These are phyloP conservation scores for Drosophila pruinosa DNA, from an alignment of 1,140 invertebrate species.

Conservation along the genomic window DNA sequence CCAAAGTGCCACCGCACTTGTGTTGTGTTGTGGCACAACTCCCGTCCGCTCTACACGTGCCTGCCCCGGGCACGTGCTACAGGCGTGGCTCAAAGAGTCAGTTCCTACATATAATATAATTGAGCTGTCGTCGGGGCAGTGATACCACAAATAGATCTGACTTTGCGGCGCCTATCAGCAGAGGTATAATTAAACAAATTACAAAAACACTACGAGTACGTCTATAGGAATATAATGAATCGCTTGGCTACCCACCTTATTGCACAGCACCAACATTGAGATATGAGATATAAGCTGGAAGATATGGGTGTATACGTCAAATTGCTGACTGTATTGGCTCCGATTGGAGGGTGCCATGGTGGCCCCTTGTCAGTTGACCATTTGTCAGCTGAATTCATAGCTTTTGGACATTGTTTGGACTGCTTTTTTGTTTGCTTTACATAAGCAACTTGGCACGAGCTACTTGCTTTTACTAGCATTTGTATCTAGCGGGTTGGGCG, in stretches of 20 bases:
- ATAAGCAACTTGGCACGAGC: constrained; percentile 40
- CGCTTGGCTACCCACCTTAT: background rate
- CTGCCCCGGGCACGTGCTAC: constrained; percentile 42
- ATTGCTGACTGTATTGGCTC: constrained; percentile 15
- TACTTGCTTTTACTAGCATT: background rate
- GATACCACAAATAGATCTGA: constrained; percentile 10
- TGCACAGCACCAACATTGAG: background rate
- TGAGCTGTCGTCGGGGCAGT: constrained; percentile 19
- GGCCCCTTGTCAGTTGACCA: constrained; percentile 59
- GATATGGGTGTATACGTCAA: constrained; percentile 12
- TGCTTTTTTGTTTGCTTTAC: constrained; percentile 24
- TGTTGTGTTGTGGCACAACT: background rate
- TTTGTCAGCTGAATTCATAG: constrained; percentile 62
- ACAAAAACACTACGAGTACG: constrained; percentile 7
- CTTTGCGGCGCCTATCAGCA: constrained; percentile 19
- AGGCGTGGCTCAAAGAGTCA: constrained; percentile 23
- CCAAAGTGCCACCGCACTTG: constrained; percentile 1
- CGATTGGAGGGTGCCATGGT: background rate
- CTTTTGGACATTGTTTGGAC: constrained; percentile 1
- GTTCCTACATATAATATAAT: constrained; percentile 32
- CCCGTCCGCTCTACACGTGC: background rate
- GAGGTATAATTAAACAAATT: constrained; percentile 18
- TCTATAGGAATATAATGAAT: constrained; percentile 21
- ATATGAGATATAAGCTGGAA: constrained; percentile 16
- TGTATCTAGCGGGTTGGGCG: too few relatives aligned